Base-by-base conservation (phyloP, 2,113 vertebrate species). In the Helogale parvula region DNA sequence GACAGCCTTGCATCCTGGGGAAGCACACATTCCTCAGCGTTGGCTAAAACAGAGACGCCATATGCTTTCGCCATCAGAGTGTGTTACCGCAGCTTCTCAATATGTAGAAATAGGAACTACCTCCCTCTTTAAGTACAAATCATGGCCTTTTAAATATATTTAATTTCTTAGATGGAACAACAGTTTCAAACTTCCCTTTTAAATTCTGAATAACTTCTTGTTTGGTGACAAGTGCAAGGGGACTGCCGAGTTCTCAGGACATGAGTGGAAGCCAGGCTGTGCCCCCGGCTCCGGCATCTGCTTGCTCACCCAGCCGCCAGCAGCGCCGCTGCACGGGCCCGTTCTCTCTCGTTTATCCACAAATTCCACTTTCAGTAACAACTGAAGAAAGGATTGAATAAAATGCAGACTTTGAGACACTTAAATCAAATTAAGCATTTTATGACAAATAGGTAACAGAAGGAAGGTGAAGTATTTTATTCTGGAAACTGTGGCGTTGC, bases 251-350 rank as follows among this genome's bases (percentile, higher is more conserved):
- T 3, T 10, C 33, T 14, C 10, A 7, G 38, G 41, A 25, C 41
- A 1, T 13, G 3, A 5, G 12, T 41, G 6, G 5, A 3, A 45
- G 13, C 72, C 38, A 8, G 72, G 38, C 12, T 15, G 38, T 7
- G 25, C 27, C 25, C 27, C 38, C 0, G 3, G 7, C 41, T 23
- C 0, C 0, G 21, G 57, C 35, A n/a, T 31, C 38, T 7, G 27
- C 63, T 23, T 10, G 11, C 35, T 11, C 35, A 2, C 11, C 9
- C 25, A 0, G 12, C 23, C 14, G 11, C 35, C 35, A 0, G 16
- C 16, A 0, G 13, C 13, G 2, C 35, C 2, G 1, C 7, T 7
- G 0, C 35, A 12, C 7, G 4, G 19, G 29, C 35, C 1, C 2
- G 2, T 5, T 2, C 15, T 7, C 2, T 1, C 71, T 25, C 9